Percentiles rank a stretch among this genome's conserved stretches.
Conservation (phyloP, 2,113 vertebrate genomes). For the Mohoua ochrocephala region DNA sequence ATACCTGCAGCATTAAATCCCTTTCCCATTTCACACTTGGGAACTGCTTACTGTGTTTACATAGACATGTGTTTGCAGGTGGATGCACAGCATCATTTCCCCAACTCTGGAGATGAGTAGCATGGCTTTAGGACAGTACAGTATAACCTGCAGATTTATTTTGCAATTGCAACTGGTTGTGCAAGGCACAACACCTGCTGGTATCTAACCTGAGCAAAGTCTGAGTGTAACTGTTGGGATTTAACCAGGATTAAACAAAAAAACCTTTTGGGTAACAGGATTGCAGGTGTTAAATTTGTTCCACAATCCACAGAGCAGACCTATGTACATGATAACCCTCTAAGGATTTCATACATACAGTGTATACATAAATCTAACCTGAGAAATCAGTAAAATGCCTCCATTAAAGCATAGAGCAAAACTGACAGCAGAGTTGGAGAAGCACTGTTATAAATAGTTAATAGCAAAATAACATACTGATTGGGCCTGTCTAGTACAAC, state of each 20-base stretch:
- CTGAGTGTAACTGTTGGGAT: neutral
- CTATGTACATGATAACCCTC: neutral
- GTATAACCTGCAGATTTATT: neutral
- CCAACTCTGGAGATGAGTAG: fast-evolving
- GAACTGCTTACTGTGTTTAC: neutral
- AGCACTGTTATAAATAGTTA: neutral
- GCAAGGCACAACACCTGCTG: neutral
- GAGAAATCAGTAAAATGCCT: neutral
- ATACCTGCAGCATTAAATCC: neutral
- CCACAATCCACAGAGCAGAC: neutral
- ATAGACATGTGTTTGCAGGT: neutral
- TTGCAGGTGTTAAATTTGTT: neutral
- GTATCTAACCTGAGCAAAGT: neutral
- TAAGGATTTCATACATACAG: neutral
- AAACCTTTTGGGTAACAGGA: neutral
- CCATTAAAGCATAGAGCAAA: neutral
- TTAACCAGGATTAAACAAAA: neutral
- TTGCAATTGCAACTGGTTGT: neutral
- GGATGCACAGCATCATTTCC: neutral
- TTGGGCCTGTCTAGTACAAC: neutral
- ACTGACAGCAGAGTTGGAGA: neutral
- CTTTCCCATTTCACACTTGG: neutral
- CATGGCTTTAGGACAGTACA: neutral
- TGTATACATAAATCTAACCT: neutral
- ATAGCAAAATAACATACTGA: neutral